Evolutionary conservation across 2,797 vertebrate genomes (phyloP).

Genomic region (Triplophysa yarkandensis): DNA sequence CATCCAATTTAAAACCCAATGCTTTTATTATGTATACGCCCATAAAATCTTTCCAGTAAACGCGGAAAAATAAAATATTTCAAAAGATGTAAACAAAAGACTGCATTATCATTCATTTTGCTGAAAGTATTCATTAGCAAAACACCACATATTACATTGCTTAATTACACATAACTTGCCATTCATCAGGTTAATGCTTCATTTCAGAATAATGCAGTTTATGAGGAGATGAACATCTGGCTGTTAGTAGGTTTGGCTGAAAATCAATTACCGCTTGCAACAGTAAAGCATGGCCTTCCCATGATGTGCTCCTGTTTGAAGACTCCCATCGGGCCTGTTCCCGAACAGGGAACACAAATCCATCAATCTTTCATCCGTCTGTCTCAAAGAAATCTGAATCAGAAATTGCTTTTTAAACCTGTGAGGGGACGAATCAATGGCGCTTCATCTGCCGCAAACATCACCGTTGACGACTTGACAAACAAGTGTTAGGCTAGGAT

Average conservation of each 20-base stretch:
- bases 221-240: slow-evolving; percentile 38
- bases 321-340: slow-evolving; percentile 18
- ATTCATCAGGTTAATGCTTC: slow-evolving; percentile 29
- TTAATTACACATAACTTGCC: slow-evolving; percentile 36
- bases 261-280: slow-evolving; percentile 41
- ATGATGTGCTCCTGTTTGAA: slow-evolving; percentile 13
- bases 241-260: slow-evolving; percentile 31
- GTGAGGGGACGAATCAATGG: background rate
- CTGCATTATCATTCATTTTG: slow-evolving; percentile 23
- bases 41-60: background rate
- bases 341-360: slow-evolving; percentile 3
- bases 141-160: slow-evolving; percentile 10
- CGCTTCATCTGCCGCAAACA: background rate
- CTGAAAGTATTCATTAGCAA: slow-evolving; percentile 24
- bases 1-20: background rate
- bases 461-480: background rate
- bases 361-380: slow-evolving; percentile 14
- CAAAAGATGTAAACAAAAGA: background rate
- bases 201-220: slow-evolving; percentile 36
- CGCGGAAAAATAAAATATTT: background rate
- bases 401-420: slow-evolving; percentile 4
- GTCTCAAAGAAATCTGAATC: background rate
- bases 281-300: slow-evolving; percentile 16
- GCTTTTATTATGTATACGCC: background rate
- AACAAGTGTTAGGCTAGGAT: background rate